Base-by-base conservation (phyloP, 2,888 invertebrate species). In the Myopa tessellatipennis region DNA sequence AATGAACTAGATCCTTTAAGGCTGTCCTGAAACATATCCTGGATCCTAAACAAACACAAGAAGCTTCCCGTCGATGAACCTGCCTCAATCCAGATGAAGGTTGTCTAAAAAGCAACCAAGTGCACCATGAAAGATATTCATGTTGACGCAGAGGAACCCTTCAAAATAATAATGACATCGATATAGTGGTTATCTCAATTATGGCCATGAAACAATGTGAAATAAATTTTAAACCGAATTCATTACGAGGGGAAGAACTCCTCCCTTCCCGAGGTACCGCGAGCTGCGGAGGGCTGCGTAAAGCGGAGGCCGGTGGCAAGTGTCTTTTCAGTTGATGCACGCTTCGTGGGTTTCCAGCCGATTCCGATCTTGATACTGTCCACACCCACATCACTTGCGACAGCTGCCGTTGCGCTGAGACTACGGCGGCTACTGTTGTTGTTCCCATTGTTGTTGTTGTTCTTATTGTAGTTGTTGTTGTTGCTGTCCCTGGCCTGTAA, bases 291-390 rank as follows among this genome's bases (percentile, higher is more conserved):
- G 26, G 26, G 7, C 36, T 16, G 34, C 36, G 36, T 40, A 12
- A 38, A 18, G 36, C 67, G 67, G 40, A 18, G 38, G 60, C 26
- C 5, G 67, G 18, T 40, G 45, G 58, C 34, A 10, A 74, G n/a
- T 67, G 52, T 55, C 34, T 36, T 14, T 50, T 10, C 10, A 45
- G 45, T 45, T 45, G 45, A 69, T 65, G 78, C 75, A 79, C 78
- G 75, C 79, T 80, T 78, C 72, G 76, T 73, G 72, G 68, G 72
- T 78, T 70, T 65, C 40, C 76, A 79, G 79, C 76, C 79, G 80
- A 79, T 78, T 68, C 70, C 78, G 70, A 76, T 79, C 79, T 78
- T 80, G 81, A 82, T 82, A 82, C 76, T 82, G 81, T 82, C 81
- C 78, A 78, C 81, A 81, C 81, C 81, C 81, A 79, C 78, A 81